Conservation (phyloP, 2,888 invertebrate species). For the Sesia apiformis region DNA sequence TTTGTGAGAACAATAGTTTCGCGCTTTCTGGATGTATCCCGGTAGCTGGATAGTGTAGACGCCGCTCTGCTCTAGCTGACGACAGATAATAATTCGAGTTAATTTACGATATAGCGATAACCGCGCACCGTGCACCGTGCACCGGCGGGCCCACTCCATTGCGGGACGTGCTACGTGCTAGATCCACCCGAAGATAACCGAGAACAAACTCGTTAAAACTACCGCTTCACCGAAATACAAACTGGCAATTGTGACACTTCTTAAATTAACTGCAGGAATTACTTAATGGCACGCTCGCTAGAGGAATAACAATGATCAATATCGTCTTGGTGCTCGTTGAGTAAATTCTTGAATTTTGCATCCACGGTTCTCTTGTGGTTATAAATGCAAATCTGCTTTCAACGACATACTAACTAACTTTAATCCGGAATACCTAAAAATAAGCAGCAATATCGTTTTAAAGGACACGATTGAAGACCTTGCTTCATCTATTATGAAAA, state of each 20-base stretch:
- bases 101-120: conserved; percentile 54
- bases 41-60: conserved; percentile 12
- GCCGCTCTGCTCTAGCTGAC: conserved; percentile 1
- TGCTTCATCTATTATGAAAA: too few species aligned
- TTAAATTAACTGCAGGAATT: neutral
- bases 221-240: neutral
- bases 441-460: too few species aligned
- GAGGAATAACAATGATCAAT: too few species aligned
- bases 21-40: conserved; percentile 3
- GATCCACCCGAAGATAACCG: conserved; percentile 36
- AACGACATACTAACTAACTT: too few species aligned
- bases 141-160: conserved; percentile 12
- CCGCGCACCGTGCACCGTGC: conserved; percentile 20
- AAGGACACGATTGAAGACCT: too few species aligned
- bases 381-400: too few species aligned
- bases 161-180: conserved; percentile 31
- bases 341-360: too few species aligned
- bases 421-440: too few species aligned
- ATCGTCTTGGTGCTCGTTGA: too few species aligned
- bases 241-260: neutral
- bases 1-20: too few species aligned
- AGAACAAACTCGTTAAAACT: conserved; percentile 6
- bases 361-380: too few species aligned
- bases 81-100: conserved; percentile 48
- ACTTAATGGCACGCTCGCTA: neutral